Base-by-base conservation (phyloP, 2,888 invertebrate species). In the Thereva nobilitata region DNA sequence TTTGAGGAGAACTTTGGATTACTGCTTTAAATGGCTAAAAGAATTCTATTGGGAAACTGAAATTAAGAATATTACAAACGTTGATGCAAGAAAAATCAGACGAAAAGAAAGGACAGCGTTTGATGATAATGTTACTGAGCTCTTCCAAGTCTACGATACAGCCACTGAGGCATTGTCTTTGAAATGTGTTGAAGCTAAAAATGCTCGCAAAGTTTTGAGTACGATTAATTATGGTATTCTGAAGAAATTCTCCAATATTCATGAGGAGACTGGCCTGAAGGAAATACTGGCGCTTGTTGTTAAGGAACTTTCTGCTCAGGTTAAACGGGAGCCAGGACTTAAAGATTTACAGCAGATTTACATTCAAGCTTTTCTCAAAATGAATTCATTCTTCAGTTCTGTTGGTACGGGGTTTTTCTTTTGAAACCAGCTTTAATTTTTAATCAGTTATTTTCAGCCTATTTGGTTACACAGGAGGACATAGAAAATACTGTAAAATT, bases 11-110 rank as follows among this genome's bases (percentile, higher is more conserved):
- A 75, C 78, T 0, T 74, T 78, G 0, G 67, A 71, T 0, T 77
- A 77, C 59, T 81, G 80, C 49, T 12, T 80, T 7, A 72, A 74
- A 0, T 81, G 81, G 81, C 55, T 81, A n/a, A 74, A 76, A 5
- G 73, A 72, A 0, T 80, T 75, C 64, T 81, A 80, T 66, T 81
- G 81, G 81, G 68, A 71, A 2, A 70, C 73, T 0, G 78, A 80
- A 34, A 67, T 67, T 0, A 71, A 72, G 4, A 71, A 67, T 1
- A 77, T 80, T 74, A 61, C 56, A 1, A 74, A 79, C 69, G 73
- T 78, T 2, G 74, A 75, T 37, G 75, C 75, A 0, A 72, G 70
- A 0, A 70, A 74, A 8, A 70, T 80, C 40, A 73, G 76, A 10
- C 72, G 71, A 10, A 75, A 77, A 40, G 75, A 76, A 42, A 73